Conservation (phyloP, 2,797 vertebrate genomes). For the Neosilurus mollespiculum region DNA sequence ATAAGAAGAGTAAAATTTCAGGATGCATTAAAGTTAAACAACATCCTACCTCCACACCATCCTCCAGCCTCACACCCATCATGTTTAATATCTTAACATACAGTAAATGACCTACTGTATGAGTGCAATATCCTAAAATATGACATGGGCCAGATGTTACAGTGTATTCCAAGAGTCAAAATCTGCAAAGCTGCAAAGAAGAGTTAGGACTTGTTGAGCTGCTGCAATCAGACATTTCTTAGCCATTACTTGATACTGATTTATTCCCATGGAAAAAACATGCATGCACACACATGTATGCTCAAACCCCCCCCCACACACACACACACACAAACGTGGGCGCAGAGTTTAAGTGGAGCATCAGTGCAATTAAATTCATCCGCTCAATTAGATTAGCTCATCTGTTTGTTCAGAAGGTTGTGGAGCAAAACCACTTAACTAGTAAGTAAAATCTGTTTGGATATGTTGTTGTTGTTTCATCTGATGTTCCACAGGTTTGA, state of each 20-base stretch:
- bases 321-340: no score
- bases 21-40: background rate
- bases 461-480: background rate
- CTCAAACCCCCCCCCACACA: no score
- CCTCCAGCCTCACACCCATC: background rate
- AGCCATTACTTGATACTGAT: background rate
- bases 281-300: background rate
- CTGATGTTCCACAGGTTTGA: slow-evolving; percentile 1
- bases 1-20: background rate
- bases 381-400: slow-evolving; percentile 46
- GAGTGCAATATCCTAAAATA: background rate
- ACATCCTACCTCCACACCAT: background rate
- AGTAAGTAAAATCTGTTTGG: slow-evolving; percentile 17
- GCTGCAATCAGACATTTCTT: slow-evolving; percentile 35
- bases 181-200: background rate
- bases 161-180: background rate
- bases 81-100: background rate
- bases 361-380: slow-evolving; percentile 46
- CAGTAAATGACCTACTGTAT: background rate
- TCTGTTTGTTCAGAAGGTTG: slow-evolving; percentile 42
- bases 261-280: slow-evolving; percentile 40
- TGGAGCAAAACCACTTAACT: slow-evolving; percentile 26
- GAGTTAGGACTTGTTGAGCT: background rate
- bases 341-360: background rate
- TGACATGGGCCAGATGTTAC: background rate